These are phyloP conservation scores for Ophraella communa DNA, from an alignment of 2,888 invertebrate species.

Conservation along the genomic window DNA sequence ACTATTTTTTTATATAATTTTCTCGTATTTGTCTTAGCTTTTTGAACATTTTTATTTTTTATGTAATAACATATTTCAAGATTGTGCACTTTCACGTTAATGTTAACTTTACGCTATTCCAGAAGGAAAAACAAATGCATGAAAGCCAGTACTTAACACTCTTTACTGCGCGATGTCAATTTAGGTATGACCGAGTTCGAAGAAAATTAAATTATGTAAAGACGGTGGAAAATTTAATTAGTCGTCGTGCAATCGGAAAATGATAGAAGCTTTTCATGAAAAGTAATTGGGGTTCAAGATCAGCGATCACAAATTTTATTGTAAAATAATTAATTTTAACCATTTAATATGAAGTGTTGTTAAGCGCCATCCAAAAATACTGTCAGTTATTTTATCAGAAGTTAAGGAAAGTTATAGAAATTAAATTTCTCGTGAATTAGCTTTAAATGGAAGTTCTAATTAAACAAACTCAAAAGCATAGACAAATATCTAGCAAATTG, in stretches of 20 bases:
- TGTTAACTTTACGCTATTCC: neutral
- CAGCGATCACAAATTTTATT: slow-evolving; percentile 40
- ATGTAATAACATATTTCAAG: too few species aligned
- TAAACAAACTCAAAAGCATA: too few species aligned
- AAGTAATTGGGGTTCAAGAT: slow-evolving; percentile 33
- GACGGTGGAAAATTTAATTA: slow-evolving; percentile 48
- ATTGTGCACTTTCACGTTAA: neutral
- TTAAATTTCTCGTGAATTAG: too few species aligned
- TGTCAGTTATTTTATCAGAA: slow-evolving; percentile 25
- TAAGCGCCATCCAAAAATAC: slow-evolving; percentile 31
- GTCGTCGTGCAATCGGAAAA: slow-evolving; percentile 40
- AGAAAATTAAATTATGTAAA: slow-evolving; percentile 46
- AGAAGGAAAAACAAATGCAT: neutral
- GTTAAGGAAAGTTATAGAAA: too few species aligned
- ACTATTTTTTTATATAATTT: too few species aligned
- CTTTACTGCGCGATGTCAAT: slow-evolving; percentile 41
- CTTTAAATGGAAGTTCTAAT: too few species aligned
- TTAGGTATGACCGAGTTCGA: slow-evolving; percentile 43
- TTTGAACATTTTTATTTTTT: too few species aligned
- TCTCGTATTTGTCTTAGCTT: too few species aligned
- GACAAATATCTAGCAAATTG: too few species aligned
- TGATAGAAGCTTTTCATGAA: slow-evolving; percentile 39
- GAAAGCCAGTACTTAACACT: slow-evolving; percentile 3
- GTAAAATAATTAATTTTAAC: slow-evolving; percentile 41
- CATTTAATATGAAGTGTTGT: slow-evolving; percentile 36